phyloP scores from a whole-genome alignment of 2,797 vertebrate genomes.

The Sorex maritimensis region DNA sequence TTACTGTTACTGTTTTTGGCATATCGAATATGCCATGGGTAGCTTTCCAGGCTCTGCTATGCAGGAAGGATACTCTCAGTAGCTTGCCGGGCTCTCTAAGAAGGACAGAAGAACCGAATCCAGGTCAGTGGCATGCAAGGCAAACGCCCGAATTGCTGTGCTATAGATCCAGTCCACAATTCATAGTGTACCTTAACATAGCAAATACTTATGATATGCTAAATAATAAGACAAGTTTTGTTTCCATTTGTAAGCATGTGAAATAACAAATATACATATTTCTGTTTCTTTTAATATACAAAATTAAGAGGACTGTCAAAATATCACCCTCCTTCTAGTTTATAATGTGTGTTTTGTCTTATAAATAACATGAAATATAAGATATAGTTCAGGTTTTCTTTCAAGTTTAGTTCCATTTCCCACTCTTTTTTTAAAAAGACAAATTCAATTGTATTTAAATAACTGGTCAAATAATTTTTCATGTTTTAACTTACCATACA shows the following conservation, averaged over 20 bases:
- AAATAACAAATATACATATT: background rate
- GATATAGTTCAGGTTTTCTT: background rate
- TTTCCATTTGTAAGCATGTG: background rate
- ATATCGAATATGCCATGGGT: no score
- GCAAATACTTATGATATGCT: background rate
- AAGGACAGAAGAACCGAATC: no score
- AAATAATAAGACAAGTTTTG: background rate
- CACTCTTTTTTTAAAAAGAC: background rate
- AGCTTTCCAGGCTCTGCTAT: no score
- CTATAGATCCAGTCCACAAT: no score
- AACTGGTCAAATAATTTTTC: background rate
- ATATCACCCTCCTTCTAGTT: background rate
- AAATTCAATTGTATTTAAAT: background rate
- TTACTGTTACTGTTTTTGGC: no score
- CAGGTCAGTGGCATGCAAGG: no score
- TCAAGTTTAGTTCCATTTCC: background rate
- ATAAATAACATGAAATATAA: conserved; percentile 30
- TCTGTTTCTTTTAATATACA: background rate
- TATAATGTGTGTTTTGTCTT: background rate
- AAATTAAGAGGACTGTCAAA: background rate
- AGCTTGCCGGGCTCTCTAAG: no score
- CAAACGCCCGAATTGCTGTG: no score
- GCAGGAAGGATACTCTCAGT: no score
- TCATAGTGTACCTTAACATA: background rate
- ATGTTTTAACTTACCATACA: background rate